phyloP scores from a whole-genome alignment of 1,140 invertebrate genomes.

The Camponotus floridanus region DNA sequence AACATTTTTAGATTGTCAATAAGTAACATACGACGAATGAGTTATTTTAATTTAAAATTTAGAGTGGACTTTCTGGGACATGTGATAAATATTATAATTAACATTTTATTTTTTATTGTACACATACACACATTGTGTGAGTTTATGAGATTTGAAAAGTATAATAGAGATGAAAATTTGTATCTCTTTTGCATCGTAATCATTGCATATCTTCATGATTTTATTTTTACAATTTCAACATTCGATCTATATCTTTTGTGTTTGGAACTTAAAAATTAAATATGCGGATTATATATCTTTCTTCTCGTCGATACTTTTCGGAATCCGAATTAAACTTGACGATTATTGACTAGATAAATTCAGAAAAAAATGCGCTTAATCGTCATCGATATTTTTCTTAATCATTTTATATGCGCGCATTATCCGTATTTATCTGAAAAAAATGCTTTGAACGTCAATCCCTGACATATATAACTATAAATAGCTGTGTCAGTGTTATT shows the following conservation, averaged over 20 bases:
- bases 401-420: neutral
- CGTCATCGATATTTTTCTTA: neutral
- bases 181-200: neutral
- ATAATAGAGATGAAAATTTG: neutral
- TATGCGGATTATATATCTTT: neutral
- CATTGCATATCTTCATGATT: neutral
- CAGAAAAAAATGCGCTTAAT: neutral
- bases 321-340: neutral
- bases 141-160: neutral
- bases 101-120: too few relatives aligned
- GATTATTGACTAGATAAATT: slow-evolving; percentile 15
- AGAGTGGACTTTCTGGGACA: too few relatives aligned
- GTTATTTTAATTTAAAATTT: too few relatives aligned
- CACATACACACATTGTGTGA: neutral
- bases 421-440: neutral
- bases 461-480: slow-evolving; percentile 17
- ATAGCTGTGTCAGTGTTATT: neutral
- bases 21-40: too few relatives aligned
- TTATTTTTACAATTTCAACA: neutral
- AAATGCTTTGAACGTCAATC: neutral
- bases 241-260: neutral
- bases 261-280: neutral
- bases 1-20: too few relatives aligned
- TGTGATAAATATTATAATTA: too few relatives aligned
- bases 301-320: neutral